A percentile compares a stretch with the other conserved stretches of the same genome.
These are phyloP conservation scores for Orbicella faveolata DNA, from an alignment of 64 coral and sea anemone genomes.

Conservation along the genomic window DNA sequence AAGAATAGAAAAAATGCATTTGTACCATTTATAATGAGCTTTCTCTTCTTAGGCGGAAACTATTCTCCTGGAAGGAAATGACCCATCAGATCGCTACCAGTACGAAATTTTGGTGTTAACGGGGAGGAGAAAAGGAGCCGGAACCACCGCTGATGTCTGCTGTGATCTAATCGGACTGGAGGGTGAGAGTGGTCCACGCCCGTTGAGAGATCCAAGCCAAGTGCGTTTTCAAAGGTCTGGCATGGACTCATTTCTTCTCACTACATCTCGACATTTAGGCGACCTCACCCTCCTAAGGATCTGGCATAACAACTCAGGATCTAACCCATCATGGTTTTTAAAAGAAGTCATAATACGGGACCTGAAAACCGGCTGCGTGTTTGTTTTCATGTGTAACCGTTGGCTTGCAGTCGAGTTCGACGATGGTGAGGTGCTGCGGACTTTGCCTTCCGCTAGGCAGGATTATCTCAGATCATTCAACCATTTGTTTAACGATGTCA, in stretches of 20 bases:
- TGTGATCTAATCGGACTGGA: constrained; percentile 69
- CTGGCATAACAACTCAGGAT: constrained; percentile 85
- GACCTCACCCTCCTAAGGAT: constrained; percentile 56
- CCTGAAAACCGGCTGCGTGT: constrained; percentile 45
- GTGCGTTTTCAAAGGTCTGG: constrained; percentile 72
- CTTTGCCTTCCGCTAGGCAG: constrained; percentile 40
- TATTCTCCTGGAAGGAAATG: constrained; percentile 59
- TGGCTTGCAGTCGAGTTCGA: constrained; percentile 83
- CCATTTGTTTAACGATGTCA: constrained; percentile 59
- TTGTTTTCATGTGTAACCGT: constrained; percentile 76
- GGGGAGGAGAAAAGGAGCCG: constrained; percentile 51
- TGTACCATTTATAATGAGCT: background rate
- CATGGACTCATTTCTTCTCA: constrained; percentile 66
- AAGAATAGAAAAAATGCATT: background rate
- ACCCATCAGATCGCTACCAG: constrained; percentile 36
- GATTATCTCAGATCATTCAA: constrained; percentile 51
- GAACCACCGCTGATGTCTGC: constrained; percentile 64
- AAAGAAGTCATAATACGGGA: constrained; percentile 72
- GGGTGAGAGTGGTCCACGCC: constrained; percentile 38
- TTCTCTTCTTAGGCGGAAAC: constrained; percentile 27
- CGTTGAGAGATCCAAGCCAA: constrained; percentile 50
- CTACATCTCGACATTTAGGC: constrained; percentile 64
- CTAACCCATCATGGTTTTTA: constrained; percentile 79
- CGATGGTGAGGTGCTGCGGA: constrained; percentile 71
- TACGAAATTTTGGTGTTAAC: constrained; percentile 80